Percentiles rank a stretch among this genome's conserved stretches.
Evolutionary conservation across 2,888 invertebrate genomes (phyloP).

Genomic region (Hirtodrosophila histrioides): DNA sequence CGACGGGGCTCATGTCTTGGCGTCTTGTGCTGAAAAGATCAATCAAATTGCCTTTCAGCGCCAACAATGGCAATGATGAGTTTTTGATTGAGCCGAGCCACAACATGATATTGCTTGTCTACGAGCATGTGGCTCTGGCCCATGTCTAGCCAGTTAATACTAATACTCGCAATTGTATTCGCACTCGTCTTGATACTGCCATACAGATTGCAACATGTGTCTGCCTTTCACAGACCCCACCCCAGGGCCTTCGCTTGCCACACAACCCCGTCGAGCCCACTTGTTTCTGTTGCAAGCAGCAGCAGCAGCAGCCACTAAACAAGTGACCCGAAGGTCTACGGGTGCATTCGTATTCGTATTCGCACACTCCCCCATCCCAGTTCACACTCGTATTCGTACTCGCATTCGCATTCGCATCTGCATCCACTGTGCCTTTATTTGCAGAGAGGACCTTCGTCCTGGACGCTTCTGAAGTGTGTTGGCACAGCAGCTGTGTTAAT

Average conservation of each 20-base stretch:
- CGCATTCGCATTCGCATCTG: slow-evolving; percentile 24
- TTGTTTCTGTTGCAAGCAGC: slow-evolving; percentile 36
- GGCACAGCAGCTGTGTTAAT: slow-evolving; percentile 45
- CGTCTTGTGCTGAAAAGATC: slow-evolving; percentile 64
- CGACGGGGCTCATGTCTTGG: slow-evolving; percentile 46
- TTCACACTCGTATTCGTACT: slow-evolving; percentile 3
- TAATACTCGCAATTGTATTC: slow-evolving; percentile 9
- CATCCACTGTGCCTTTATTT: slow-evolving; percentile 43
- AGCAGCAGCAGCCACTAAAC: slow-evolving; percentile 46
- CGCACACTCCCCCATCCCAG: slow-evolving; percentile 5
- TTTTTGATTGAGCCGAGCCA: slow-evolving; percentile 56
- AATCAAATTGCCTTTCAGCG: slow-evolving; percentile 67
- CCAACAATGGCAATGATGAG: slow-evolving; percentile 63
- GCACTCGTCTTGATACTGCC: slow-evolving; percentile 10
- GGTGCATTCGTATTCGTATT: slow-evolving; percentile 36
- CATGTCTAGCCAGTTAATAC: slow-evolving; percentile 12
- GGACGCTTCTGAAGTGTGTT: slow-evolving; percentile 29
- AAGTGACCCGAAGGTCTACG: slow-evolving; percentile 54
- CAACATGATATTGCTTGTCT: slow-evolving; percentile 29
- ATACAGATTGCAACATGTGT: slow-evolving; percentile 56
- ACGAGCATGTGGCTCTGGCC: slow-evolving; percentile 6
- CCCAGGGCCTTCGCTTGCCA: slow-evolving; percentile 19
- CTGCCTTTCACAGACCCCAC: slow-evolving; percentile 23
- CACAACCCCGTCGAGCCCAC: slow-evolving; percentile 43
- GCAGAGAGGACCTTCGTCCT: slow-evolving; percentile 29